Percentiles rank a stretch among this genome's conserved stretches.
phyloP scores from a whole-genome alignment of 2,113 vertebrate genomes.

The Cebus imitator region DNA sequence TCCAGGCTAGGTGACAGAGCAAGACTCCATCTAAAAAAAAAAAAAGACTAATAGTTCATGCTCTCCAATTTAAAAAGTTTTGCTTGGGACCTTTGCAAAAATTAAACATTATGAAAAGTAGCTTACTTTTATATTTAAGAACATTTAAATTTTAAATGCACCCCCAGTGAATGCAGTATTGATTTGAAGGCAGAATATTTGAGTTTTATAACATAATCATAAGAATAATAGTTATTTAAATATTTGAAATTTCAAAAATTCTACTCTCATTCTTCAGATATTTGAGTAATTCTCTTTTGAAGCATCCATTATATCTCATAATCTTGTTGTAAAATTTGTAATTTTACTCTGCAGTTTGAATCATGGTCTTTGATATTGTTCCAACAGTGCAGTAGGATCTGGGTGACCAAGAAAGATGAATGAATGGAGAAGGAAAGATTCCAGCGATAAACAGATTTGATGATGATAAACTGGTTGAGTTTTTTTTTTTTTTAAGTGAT shows the following conservation, averaged over 20 bases:
- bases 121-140: neutral
- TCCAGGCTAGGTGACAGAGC: too few species aligned
- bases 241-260: neutral
- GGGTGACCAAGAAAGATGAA: neutral
- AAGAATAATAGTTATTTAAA: neutral
- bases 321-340: neutral
- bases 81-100: neutral
- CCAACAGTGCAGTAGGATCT: neutral
- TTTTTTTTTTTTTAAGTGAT: neutral
- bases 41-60: neutral
- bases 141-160: neutral
- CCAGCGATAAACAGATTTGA: neutral
- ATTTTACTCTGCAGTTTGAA: neutral
- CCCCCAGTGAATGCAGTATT: neutral
- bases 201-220: neutral
- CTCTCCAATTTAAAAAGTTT: neutral
- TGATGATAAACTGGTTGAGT: neutral
- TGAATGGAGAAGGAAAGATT: neutral
- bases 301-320: neutral
- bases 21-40: neutral
- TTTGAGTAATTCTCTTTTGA: neutral
- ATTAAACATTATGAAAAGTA: neutral
- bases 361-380: neutral
- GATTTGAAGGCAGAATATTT: slow-evolving; percentile 9
- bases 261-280: neutral